These are phyloP conservation scores for Thalassoma bifasciatum DNA, from an alignment of 2,113 vertebrate genomes.

Conservation along the genomic window DNA sequence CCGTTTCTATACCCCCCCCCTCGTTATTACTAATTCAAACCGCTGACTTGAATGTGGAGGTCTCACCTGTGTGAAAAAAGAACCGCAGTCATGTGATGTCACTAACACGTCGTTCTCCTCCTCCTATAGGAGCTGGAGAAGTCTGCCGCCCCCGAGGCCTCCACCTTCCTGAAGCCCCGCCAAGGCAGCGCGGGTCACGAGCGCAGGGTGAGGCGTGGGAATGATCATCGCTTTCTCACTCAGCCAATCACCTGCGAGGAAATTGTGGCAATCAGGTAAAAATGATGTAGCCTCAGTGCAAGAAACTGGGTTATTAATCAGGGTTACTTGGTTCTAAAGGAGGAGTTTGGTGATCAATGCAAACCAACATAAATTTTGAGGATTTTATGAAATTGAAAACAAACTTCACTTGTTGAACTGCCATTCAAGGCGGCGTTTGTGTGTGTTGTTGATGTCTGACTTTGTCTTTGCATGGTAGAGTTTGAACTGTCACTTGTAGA, in stretches of 20 bases:
- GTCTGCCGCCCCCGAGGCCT: slow-evolving; percentile 68
- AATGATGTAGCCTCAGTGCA: background rate
- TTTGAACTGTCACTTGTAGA: too few species aligned
- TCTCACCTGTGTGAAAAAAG: background rate
- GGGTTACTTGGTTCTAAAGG: too few species aligned
- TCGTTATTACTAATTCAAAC: slow-evolving; percentile 38
- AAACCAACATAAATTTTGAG: too few species aligned
- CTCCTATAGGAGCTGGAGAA: slow-evolving; percentile 83
- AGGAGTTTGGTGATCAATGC: too few species aligned
- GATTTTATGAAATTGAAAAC: too few species aligned
- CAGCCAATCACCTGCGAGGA: slow-evolving; percentile 83
- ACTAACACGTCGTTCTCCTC: background rate
- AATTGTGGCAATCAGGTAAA: slow-evolving; percentile 78
- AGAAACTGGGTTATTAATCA: background rate
- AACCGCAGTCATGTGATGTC: background rate
- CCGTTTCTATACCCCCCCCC: slow-evolving; percentile 18
- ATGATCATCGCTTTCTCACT: slow-evolving; percentile 78
- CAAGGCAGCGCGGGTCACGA: slow-evolving; percentile 65
- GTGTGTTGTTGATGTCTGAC: too few species aligned
- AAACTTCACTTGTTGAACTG: too few species aligned
- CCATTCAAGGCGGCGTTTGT: too few species aligned
- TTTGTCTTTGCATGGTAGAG: too few species aligned
- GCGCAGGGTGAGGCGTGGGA: slow-evolving; percentile 71
- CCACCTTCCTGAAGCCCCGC: slow-evolving; percentile 78
- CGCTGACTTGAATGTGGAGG: background rate